Percentiles rank a stretch among this genome's conserved stretches.
Evolutionary conservation across 2,797 vertebrate species (phyloP).

Genomic region (Dendrocincla fuliginosa): DNA sequence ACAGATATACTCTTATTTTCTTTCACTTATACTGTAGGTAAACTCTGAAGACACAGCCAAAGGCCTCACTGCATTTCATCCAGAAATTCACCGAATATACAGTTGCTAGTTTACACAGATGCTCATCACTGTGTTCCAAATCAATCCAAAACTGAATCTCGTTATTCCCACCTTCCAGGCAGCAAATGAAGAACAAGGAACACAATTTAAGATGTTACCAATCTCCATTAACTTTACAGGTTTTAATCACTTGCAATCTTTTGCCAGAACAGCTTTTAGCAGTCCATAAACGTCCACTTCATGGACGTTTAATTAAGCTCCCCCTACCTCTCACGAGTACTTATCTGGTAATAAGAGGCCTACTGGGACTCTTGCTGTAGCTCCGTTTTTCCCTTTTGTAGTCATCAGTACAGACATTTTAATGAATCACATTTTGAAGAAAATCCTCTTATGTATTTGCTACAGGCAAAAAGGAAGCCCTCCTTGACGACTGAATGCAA

Average conservation of each 20-base stretch:
- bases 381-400: slow-evolving; percentile 8
- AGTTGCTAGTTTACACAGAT: background rate
- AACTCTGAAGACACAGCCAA: background rate
- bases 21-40: background rate
- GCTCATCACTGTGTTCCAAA: background rate
- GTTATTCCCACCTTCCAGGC: background rate
- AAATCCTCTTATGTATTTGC: slow-evolving; percentile 41
- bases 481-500: background rate
- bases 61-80: background rate
- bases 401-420: slow-evolving; percentile 19
- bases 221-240: background rate
- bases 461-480: slow-evolving; percentile 17
- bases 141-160: background rate
- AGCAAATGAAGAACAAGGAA: background rate
- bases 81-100: background rate
- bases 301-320: slow-evolving; percentile 44
- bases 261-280: slow-evolving; percentile 33
- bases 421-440: slow-evolving; percentile 37
- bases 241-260: slow-evolving; percentile 28
- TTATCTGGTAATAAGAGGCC: slow-evolving; percentile 49
- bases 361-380: background rate
- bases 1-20: background rate
- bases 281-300: slow-evolving; percentile 26
- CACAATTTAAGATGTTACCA: background rate
- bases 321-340: slow-evolving; percentile 40